A percentile compares a stretch with the other conserved stretches of the same genome.
These are phyloP conservation scores for Ctenosaura bakeri DNA, from an alignment of 2,797 vertebrate species.

Conservation along the genomic window DNA sequence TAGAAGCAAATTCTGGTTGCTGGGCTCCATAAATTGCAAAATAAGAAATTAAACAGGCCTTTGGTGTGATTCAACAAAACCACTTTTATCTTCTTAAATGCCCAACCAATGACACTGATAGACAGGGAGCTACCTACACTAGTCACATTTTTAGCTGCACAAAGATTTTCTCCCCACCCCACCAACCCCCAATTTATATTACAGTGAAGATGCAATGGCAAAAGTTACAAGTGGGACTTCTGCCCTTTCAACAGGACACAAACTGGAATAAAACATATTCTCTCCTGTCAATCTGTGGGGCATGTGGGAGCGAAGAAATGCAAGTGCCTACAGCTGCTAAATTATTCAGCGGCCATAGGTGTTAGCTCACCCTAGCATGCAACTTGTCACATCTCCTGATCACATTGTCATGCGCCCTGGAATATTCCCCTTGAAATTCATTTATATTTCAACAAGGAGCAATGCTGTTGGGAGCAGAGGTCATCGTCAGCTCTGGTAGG, in stretches of 20 bases:
- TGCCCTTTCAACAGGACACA: slow-evolving; percentile 53
- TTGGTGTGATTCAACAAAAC: not conserved
- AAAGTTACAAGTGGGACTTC: slow-evolving; percentile 18
- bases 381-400: slow-evolving; percentile 36
- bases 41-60: no score
- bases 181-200: not conserved
- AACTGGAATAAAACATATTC: slow-evolving; percentile 39
- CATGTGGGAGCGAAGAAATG: slow-evolving; percentile 50
- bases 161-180: slow-evolving; percentile 55
- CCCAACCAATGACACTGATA: not conserved
- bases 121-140: not conserved
- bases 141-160: not conserved
- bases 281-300: slow-evolving; percentile 8
- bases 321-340: slow-evolving; percentile 14
- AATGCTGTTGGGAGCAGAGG: not conserved
- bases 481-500: not conserved
- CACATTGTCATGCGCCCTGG: not conserved
- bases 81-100: not conserved
- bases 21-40: not conserved
- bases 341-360: slow-evolving; percentile 36
- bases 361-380: not conserved
- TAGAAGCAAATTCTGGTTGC: not conserved
- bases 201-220: slow-evolving; percentile 50
- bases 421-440: slow-evolving; percentile 46
- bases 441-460: slow-evolving; percentile 43